Base-by-base conservation (phyloP, 2,113 vertebrate species). In the Chrysochloris asiatica region DNA sequence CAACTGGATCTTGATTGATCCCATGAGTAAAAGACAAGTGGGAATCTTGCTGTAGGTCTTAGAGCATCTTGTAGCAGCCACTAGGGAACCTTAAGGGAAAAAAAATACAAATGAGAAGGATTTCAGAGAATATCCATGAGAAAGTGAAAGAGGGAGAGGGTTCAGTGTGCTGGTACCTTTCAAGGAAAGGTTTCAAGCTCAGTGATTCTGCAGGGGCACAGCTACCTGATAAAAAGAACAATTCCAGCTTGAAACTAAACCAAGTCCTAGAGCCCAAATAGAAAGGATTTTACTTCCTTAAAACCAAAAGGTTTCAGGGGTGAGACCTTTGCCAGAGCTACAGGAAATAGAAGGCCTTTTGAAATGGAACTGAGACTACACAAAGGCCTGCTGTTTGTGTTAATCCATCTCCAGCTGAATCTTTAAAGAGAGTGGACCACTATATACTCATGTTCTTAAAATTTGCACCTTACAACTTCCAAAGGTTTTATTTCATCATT, bases 51-150 rank as follows among this genome's bases (percentile, higher is more conserved):
- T 22, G 1, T 72, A 69, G 36, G 24, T 48, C 63, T 87, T 65
- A 14, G 71, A 73, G 43, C 13, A 11, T 88, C 38, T 41, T 86
- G 33, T 43, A 67, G 61, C 7, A 45, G 47, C 54, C 65, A 81
- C 17, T 92, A 71, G n/a, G 54, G 9, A 93, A 91, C 33, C 36
- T 86, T 67, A 77, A n/a, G n/a, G n/a, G n/a, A n/a, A n/a, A 41
- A 83, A 77, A 76, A 78, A 69, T 8, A 87, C 30, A 13, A 78
- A 56, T 56, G 12, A 89, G 72, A 82, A 80, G 13, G 52, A 75
- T 33, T 65, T 76, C 28, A 45, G 19, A 11, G 28, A 71, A 45
- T 26, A 52, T 8, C 36, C 56, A 28, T 30, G 36, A 79, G 69
- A 63, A 82, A 21, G 76, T 28, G 26, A 56, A 45, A 41, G 5